Conservation (phyloP, 1,140 invertebrate genomes). For the Diachasma alloeum region DNA sequence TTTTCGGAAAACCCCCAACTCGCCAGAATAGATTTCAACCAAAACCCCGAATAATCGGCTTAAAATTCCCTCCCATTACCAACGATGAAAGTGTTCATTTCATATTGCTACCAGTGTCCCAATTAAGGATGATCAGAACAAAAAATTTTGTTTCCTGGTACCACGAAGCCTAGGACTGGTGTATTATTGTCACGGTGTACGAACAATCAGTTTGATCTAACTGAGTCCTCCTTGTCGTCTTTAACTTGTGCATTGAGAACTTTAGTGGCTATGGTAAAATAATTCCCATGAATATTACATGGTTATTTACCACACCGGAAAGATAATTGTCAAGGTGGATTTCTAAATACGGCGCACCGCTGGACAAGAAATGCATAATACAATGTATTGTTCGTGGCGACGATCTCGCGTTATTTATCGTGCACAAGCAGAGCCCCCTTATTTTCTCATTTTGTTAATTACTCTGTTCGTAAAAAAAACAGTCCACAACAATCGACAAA, state of each 20-base stretch:
- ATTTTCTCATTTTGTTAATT: too few relatives aligned
- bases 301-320: slow-evolving; percentile 62
- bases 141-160: background rate
- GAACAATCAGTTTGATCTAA: slow-evolving; percentile 63
- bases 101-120: background rate
- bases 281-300: slow-evolving; percentile 64
- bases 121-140: background rate
- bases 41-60: background rate
- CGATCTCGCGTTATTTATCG: background rate
- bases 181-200: slow-evolving; percentile 63
- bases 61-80: background rate
- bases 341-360: slow-evolving; percentile 57
- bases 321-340: slow-evolving; percentile 64
- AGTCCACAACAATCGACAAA: too few relatives aligned
- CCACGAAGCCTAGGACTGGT: background rate
- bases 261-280: slow-evolving; percentile 6
- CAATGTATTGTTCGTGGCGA: slow-evolving; percentile 33
- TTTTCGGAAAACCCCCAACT: background rate
- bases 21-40: background rate
- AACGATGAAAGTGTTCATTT: background rate
- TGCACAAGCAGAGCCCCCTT: too few relatives aligned
- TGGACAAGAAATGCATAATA: slow-evolving; percentile 63
- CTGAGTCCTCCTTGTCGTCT: slow-evolving; percentile 45
- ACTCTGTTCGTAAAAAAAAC: too few relatives aligned
- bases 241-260: slow-evolving; percentile 22